These are phyloP conservation scores for Aplochiton taeniatus DNA, from an alignment of 2,797 vertebrate genomes.

Conservation along the genomic window DNA sequence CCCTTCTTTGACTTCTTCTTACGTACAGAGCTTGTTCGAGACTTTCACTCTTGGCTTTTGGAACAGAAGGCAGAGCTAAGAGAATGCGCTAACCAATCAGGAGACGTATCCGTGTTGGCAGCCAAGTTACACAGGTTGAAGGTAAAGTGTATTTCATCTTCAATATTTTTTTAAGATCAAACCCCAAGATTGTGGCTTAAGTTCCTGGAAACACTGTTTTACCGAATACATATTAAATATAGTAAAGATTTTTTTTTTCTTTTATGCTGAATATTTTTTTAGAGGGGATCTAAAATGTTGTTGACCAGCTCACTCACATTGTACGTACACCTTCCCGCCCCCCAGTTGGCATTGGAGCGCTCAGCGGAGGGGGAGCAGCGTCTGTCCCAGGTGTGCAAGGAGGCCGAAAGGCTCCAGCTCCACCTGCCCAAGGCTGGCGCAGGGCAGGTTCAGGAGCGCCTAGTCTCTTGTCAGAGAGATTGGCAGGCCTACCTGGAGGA, in stretches of 20 bases:
- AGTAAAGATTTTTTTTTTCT: no score
- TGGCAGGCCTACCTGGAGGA: slow-evolving; percentile 82
- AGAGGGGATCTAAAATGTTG: neutral
- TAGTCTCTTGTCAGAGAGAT: slow-evolving; percentile 82
- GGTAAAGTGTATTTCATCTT: slow-evolving; percentile 67
- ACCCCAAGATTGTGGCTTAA: no score
- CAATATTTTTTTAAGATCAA: neutral
- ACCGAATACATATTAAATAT: no score
- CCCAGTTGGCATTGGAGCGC: slow-evolving; percentile 77
- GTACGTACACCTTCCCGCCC: slow-evolving; percentile 9
- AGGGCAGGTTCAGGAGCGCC: slow-evolving; percentile 82
- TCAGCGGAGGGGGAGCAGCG: slow-evolving; percentile 78
- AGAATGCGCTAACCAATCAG: slow-evolving; percentile 80
- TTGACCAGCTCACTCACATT: neutral
- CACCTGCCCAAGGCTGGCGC: slow-evolving; percentile 82
- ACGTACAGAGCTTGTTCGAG: slow-evolving; percentile 82
- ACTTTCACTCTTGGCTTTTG: slow-evolving; percentile 87
- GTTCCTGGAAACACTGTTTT: no score
- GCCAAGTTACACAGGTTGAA: slow-evolving; percentile 84
- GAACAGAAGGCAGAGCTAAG: slow-evolving; percentile 77
- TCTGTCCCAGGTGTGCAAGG: slow-evolving; percentile 78
- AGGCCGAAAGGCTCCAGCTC: slow-evolving; percentile 82
- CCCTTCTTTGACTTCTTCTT: slow-evolving; percentile 35
- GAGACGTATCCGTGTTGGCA: slow-evolving; percentile 78
- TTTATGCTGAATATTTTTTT: no score